Evolutionary conservation across 64 coral and sea anemone species (phyloP), one percentile per base, ranked within the genome.

Genomic region (Cladopsammia gracilis): DNA sequence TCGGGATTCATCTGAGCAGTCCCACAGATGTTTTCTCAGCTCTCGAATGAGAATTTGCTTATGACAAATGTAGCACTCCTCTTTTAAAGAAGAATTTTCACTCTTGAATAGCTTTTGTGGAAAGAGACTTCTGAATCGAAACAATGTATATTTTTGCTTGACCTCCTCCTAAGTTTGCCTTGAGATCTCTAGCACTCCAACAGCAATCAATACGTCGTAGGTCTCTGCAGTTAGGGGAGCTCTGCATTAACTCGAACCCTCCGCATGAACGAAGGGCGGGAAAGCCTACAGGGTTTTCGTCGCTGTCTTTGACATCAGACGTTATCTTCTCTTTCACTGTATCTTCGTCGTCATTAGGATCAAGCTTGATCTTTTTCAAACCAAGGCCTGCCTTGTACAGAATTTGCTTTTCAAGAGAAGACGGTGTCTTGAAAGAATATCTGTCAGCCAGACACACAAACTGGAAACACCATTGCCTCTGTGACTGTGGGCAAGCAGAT

Each of bases 161-260:
- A 46, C 65, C 83, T 8, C 91, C 91, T 44, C 83, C 84, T 25
- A 93, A 72, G 16, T 46, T 79, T 2, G 84, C 91, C 42, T 58
- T 88, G 2, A 87, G 84, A 80, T 93, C 75, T 70, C 22, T 87
- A 1, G 84, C 83, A 49, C 3, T 93, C 73, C 84, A 93, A 12
- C 12, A 54, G 19, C 91, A 93, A 46, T 61, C 50, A 79, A 93
- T 87, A 22, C 89, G 15, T 13, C 14, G 13, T 72, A 91, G 5
- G 49, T 91, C 89, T 60, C 77, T 82, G 34, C 77, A 91, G 76
- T 83, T 72, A 25, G 77, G 89, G 0, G 8, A 4, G 19, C 87
- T 25, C 10, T 89, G 87, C 89, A 91, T 77, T 69, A 95, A 48
- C 42, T 95, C 81, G 64, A 91, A 95, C n/a, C 82, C 89, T 34